Percentiles rank a stretch among this genome's conserved stretches.
Conservation (phyloP, 1,140 invertebrate species). For the Tetranychus cinnabarinus region DNA sequence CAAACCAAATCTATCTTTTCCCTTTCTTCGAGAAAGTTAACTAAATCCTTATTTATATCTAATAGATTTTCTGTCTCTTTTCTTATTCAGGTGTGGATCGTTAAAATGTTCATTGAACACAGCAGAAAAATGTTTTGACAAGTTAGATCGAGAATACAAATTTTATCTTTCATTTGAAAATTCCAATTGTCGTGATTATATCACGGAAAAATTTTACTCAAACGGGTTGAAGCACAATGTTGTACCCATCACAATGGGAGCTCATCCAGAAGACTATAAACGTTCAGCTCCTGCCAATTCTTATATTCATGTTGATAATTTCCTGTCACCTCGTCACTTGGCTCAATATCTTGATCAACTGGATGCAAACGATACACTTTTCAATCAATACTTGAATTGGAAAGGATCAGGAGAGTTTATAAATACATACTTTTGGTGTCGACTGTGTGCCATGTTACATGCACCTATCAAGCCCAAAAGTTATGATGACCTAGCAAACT, state of each 20-base stretch:
- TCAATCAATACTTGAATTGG: slow-evolving; percentile 76
- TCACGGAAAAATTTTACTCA: slow-evolving; percentile 89
- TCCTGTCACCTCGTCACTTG: slow-evolving; percentile 52
- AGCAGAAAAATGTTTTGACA: slow-evolving; percentile 56
- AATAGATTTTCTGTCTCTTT: background rate
- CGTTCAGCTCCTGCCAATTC: slow-evolving; percentile 61
- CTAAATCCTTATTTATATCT: no score
- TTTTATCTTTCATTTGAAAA: slow-evolving; percentile 35
- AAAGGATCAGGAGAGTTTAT: slow-evolving; percentile 79
- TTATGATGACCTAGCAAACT: background rate
- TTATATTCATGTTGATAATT: slow-evolving; percentile 81
- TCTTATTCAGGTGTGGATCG: slow-evolving; percentile 37
- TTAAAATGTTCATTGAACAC: slow-evolving; percentile 53
- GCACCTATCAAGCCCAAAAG: slow-evolving; percentile 29
- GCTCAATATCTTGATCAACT: slow-evolving; percentile 60
- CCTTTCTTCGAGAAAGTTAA: no score
- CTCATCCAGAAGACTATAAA: slow-evolving; percentile 56
- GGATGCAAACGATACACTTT: slow-evolving; percentile 58
- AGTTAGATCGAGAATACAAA: slow-evolving; percentile 83
- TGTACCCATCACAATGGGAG: slow-evolving; percentile 85
- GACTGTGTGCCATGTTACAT: slow-evolving; percentile 70
- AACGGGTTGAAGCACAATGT: slow-evolving; percentile 48
- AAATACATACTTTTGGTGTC: slow-evolving; percentile 50
- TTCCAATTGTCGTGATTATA: slow-evolving; percentile 83
- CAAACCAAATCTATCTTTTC: no score